Evolutionary conservation across 2,888 invertebrate species (phyloP), one percentile per base, ranked within the genome.

Genomic region (Lacanobia oleracea): DNA sequence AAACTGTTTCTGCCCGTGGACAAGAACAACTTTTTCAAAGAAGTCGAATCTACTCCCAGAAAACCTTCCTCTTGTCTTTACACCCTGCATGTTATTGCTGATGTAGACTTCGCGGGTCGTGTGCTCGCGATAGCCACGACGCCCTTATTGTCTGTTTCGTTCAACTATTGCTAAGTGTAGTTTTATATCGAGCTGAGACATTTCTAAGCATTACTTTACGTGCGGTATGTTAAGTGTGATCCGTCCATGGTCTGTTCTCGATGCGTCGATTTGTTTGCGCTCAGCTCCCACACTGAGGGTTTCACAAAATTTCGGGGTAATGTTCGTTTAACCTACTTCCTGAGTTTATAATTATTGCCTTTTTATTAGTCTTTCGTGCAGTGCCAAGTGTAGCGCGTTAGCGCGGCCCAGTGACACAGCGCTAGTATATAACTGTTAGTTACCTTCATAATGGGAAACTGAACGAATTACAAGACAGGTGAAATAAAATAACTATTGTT

Each of bases 381-480:
- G 77, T 72, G 64, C 64, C 64, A 67, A 72, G 64, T 27, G 18
- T 65, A 37, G 54, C 21, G 62, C 53, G 27, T 48, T 59, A 23
- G 59, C 53, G 51, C 27, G 16, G 51, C 51, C 53, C 67, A 63
- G 65, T 23, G 67, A 12, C 43, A 12, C 43, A 43, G 43, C 70
- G 77, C n/a, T 40, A 21, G 16, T 40, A 57, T 64, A 76, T 62
- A 73, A 69, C 68, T 66, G 68, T 60, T 75, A 75, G 66, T 84
- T 75, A 83, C 71, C 64, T 78, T 72, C 68, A 77, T 78, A 64
- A 80, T 84, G 71, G 81, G 83, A 88, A 93, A 93, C 92, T 88
- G 86, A 94, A 94, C 94, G 94, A 94, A 94, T 94, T 94, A 93
- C 88, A 88, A 89, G 86, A 93, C 94, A 93, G 93, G 94, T 93